Evolutionary conservation across 2,113 vertebrate genomes (phyloP), one percentile per base, ranked within the genome.

Genomic region (Axis porcinus): DNA sequence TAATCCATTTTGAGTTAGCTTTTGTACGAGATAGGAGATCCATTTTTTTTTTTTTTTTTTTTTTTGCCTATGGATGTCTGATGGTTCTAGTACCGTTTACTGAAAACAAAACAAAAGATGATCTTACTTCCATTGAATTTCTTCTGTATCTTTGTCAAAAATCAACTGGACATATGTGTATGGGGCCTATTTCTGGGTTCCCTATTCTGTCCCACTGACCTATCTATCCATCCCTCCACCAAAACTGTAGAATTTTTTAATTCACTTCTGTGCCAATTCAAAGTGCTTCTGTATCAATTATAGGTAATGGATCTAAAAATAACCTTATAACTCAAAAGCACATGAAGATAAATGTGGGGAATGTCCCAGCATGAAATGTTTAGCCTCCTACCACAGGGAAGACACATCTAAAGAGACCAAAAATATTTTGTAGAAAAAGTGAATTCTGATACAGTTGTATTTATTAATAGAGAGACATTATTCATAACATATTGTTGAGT

Each of bases 81-180:
- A 5, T 36, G 33, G 10, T 14, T 74, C 8, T 40, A 40, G 1
- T 5, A 27, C 23, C 3, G 1, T 47, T 25, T 87, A 25, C 62
- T 58, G 19, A n/a, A 52, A 55, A 52, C 78, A 10, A 6, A 58
- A 62, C 86, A 19, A 4, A 64, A 70, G 15, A 54, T 17, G 6
- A 7, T 11, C 50, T 21, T 52, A 33, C 33, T n/a, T 90, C 25
- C 7, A 27, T 1, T 25, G 30, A 60, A 23, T 5, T 13, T 17
- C 13, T 62, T 60, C 70, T 52, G 28, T 12, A 36, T 6, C 28
- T n/a, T 54, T 33, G 36, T 67, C 40, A 86, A 67, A 83, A 84
- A 23, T 4, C 25, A 30, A 7, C 8, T 2, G 21, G 40, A 25
- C 9, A 30, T 13, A 11, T 45, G 5, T 23, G 7, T 47, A 1